phyloP scores from a whole-genome alignment of 2,113 vertebrate genomes.

The Spilogale gracilis region DNA sequence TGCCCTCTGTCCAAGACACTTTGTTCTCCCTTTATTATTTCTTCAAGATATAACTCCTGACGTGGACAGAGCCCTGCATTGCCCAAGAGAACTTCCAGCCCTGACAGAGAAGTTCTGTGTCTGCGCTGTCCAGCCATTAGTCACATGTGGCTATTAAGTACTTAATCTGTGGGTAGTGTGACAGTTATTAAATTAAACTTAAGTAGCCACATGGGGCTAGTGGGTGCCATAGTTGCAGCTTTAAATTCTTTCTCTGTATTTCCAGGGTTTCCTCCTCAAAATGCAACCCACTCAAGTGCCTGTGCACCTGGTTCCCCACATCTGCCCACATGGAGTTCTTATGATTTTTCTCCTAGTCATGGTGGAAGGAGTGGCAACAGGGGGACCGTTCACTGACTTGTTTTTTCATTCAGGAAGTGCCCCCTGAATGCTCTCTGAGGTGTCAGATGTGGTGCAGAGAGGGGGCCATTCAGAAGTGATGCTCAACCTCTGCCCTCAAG shows the following conservation, averaged over 20 bases:
- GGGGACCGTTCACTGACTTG: too few species aligned
- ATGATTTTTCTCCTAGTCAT: neutral
- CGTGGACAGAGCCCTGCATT: neutral
- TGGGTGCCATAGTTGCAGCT: neutral
- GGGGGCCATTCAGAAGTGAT: neutral
- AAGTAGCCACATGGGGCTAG: neutral
- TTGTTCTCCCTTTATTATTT: neutral
- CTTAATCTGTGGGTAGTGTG: neutral
- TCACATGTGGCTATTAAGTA: neutral
- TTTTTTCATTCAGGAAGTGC: neutral
- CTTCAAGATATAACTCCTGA: neutral
- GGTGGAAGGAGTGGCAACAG: neutral
- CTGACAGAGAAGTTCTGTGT: neutral
- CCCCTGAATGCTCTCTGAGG: neutral
- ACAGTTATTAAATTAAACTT: neutral
- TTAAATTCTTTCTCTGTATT: neutral
- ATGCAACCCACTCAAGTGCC: neutral
- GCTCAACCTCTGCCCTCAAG: neutral
- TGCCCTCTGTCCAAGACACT: neutral
- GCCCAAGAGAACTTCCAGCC: neutral
- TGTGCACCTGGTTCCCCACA: rapidly evolving
- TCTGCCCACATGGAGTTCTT: neutral
- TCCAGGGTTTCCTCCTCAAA: neutral
- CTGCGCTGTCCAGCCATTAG: neutral
- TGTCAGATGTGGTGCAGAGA: neutral